Evolutionary conservation across 2,888 invertebrate species (phyloP).

Genomic region (Linyphia triangularis): DNA sequence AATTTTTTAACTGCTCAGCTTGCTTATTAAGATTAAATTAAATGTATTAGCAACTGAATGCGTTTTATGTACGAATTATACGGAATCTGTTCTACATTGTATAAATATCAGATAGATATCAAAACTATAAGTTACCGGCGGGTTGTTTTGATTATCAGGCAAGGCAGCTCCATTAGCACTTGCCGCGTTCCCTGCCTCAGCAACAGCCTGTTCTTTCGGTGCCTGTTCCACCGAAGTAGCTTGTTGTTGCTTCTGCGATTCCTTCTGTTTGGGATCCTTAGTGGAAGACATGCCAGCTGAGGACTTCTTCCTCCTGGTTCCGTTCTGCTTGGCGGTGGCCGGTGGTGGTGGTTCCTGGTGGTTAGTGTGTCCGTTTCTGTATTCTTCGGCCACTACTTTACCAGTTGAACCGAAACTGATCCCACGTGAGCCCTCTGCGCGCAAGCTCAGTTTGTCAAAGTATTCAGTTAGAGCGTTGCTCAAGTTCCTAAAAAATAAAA

Average conservation of each 20-base stretch:
- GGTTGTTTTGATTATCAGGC: not conserved
- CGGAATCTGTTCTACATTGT: too few relatives aligned
- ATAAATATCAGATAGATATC: too few relatives aligned
- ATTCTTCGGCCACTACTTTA: constrained; percentile 51
- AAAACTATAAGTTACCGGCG: not conserved
- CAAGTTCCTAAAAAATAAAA: constrained; percentile 36
- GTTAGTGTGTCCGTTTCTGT: constrained; percentile 66
- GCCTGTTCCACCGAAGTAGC: not conserved
- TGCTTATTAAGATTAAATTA: too few relatives aligned
- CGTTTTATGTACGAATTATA: too few relatives aligned
- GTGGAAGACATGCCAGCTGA: constrained; percentile 19
- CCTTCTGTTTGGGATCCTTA: not conserved
- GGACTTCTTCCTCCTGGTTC: constrained; percentile 56
- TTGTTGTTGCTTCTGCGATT: not conserved
- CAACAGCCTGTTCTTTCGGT: not conserved
- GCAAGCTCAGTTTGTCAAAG: constrained; percentile 72
- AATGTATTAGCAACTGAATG: too few relatives aligned
- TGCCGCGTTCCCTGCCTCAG: not conserved
- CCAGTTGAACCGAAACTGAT: constrained; percentile 75
- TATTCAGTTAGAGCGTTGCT: constrained; percentile 62
- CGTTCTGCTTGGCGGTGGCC: constrained; percentile 41
- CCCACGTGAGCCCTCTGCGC: constrained; percentile 76
- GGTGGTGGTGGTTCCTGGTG: not conserved
- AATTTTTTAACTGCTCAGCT: too few relatives aligned
- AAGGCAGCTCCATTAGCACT: not conserved